Evolutionary conservation across 2,797 vertebrate genomes (phyloP).

Genomic region (Rhinatrema bivittatum): DNA sequence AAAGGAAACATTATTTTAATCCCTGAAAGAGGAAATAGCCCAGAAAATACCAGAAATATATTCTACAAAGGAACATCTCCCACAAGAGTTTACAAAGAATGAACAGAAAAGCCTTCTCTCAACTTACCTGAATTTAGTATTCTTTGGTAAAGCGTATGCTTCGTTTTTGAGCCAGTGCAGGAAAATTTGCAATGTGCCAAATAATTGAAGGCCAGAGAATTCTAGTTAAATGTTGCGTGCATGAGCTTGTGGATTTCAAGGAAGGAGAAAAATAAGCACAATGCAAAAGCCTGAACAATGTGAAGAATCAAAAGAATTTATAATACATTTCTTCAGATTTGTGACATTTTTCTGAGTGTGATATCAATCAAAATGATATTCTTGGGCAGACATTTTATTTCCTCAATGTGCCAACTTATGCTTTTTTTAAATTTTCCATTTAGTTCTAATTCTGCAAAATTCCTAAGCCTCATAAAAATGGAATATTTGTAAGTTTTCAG

Average conservation of each 20-base stretch:
- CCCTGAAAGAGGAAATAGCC: conserved; percentile 87
- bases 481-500: too few relatives aligned
- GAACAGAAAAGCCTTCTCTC: conserved; percentile 33
- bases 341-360: conserved; percentile 24
- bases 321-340: conserved; percentile 32
- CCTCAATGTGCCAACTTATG: conserved; percentile 63
- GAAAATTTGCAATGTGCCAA: conserved; percentile 45
- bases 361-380: conserved; percentile 31
- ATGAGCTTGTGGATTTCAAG: conserved; percentile 39
- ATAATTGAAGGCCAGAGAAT: conserved; percentile 46
- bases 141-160: conserved; percentile 40
- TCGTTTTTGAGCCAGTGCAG: conserved; percentile 25
- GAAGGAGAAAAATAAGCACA: conserved; percentile 54
- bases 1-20: conserved; percentile 91
- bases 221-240: conserved; percentile 30
- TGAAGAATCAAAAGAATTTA: conserved; percentile 30
- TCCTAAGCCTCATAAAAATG: too few relatives aligned
- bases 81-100: conserved; percentile 82
- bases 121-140: conserved; percentile 18
- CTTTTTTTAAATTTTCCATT: conserved; percentile 42
- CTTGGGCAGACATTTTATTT: conserved; percentile 47
- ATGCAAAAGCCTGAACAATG: conserved; percentile 44
- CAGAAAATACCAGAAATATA: conserved; percentile 87
- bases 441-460: too few relatives aligned
- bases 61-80: conserved; percentile 96